Base-by-base conservation (phyloP, 2,113 vertebrate genomes). In the Rhinoptilus africanus region DNA sequence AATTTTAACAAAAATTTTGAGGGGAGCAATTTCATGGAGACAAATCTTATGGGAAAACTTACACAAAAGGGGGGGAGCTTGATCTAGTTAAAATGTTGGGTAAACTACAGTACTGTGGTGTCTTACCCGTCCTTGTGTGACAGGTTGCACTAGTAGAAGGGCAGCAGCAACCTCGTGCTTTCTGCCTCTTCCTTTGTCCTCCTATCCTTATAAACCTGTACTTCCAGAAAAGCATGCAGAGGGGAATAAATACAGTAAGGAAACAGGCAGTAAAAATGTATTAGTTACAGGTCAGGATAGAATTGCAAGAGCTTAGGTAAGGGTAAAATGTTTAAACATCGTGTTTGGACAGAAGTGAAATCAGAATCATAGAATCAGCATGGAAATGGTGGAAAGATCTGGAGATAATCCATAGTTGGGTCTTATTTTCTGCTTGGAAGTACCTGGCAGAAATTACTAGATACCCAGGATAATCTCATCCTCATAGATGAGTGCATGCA, bases 401-500 rank as follows among this genome's bases (percentile, higher is more conserved):
- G 59, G 50, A 67, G 53, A 17, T 34, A 48, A 78, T 59, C 30
- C 59, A 21, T 19, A 60, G 51, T 10, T 66, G 34, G 24, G 32
- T 53, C 30, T 32, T 53, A 53, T 22, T 17, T 51, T 57, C 34
- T 66, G 37, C 34, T 54, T 54, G 79, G 21, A 73, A 41, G 30
- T 17, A 24, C 21, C 18, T 34, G 47, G 45, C 59, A 30, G 85
- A 41, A 47, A 34, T 78, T 14, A 17, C n/a, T 32, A 8, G 50
- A 8, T 63, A 11, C 32, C 22, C 27, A n/a, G 63, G 22, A 10
- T 12, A 37, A 6, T 24, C 7, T 34, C 21, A 14, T 37, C 54
- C 30, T 14, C 27, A 1, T 2, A 12, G 39, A 5, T 13, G 2
- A 47, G 45, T 4, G 6, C 24, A 0, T 13, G 39, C 14, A 2